Base-by-base conservation (phyloP, 2,888 invertebrate species). In the Pyrgus malvae region DNA sequence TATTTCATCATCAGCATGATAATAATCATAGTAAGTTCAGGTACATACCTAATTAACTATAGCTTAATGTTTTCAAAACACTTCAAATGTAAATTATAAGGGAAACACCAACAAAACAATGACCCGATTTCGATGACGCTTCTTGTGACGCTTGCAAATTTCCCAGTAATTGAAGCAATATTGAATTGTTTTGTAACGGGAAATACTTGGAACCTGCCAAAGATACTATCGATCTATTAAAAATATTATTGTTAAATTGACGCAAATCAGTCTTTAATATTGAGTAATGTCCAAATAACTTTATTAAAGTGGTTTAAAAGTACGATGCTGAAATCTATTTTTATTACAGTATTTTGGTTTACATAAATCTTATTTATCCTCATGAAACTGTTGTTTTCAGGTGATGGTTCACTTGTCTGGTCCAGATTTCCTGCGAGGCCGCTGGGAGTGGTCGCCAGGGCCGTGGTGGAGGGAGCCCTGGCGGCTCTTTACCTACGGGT, bases 401-500 rank as follows among this genome's bases (percentile, higher is more conserved):
- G 74, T 83, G 4, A 62, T 62, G 37, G 60, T 87, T 29, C 80
- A 87, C 62, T 16, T 72, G 50, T 76, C 69, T 45, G 67, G 74
- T 1, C 66, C 78, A 0, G 66, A 66, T 0, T 61, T 66, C 1
- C 41, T 74, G 60, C 76, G 74, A 27, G 60, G 64, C 33, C 58
- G 55, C 51, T 68, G 88, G 58, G 82, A 86, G 68, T 89, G 86
- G 86, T 65, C 73, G 8, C 86, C 87, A 23, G 69, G 64, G 7
- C 68, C 64, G 63, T 92, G 93, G 79, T 91, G 94, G 64, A 80
- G 87, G 40, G 92, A 96, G 78, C 89, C 94, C 21, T 97, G 97
- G 97, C 92, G 97, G 61, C 93, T 95, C 72, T 72, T 95, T 54
- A 93, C 94, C 37, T 97, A 97, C 80, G 95, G 95, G 91, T 89